Evolutionary conservation across 2,888 invertebrate genomes (phyloP).

Genomic region (Meliscaeva auricollis): DNA sequence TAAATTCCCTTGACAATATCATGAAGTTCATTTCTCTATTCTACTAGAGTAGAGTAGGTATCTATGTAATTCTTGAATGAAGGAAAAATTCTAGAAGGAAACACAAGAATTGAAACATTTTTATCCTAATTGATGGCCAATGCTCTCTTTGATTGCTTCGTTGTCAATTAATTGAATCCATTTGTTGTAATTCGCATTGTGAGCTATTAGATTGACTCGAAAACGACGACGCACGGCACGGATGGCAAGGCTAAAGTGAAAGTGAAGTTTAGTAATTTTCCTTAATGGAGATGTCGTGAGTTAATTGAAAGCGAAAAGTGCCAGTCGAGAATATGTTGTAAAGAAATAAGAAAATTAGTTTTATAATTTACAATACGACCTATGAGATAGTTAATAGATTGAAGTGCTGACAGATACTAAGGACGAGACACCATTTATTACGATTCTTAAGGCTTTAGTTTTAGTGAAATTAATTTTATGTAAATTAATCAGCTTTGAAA

Average conservation of each 20-base stretch:
- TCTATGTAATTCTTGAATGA: neutral
- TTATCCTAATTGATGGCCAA: constrained; percentile 56
- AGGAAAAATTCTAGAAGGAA: constrained; percentile 2
- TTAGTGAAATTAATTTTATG: no score
- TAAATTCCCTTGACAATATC: constrained; percentile 64
- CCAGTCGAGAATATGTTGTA: neutral
- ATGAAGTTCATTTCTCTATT: neutral
- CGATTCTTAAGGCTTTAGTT: no score
- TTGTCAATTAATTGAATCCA: constrained; percentile 70
- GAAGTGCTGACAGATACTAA: no score
- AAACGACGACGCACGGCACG: neutral
- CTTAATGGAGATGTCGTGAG: constrained; percentile 61
- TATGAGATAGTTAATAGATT: no score
- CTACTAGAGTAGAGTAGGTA: neutral
- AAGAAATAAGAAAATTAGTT: constrained; percentile 8
- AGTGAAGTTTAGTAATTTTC: constrained; percentile 54
- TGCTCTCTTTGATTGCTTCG: constrained; percentile 62
- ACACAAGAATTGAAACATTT: constrained; percentile 47
- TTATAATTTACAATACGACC: no score
- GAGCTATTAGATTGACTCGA: constrained; percentile 43
- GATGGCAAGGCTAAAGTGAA: neutral
- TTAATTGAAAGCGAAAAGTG: constrained; percentile 57
- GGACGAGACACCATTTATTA: no score
- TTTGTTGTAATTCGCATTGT: constrained; percentile 56
- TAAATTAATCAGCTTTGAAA: no score